These are phyloP conservation scores for Pollenia amentaria DNA, from an alignment of 2,888 invertebrate genomes.

Conservation along the genomic window DNA sequence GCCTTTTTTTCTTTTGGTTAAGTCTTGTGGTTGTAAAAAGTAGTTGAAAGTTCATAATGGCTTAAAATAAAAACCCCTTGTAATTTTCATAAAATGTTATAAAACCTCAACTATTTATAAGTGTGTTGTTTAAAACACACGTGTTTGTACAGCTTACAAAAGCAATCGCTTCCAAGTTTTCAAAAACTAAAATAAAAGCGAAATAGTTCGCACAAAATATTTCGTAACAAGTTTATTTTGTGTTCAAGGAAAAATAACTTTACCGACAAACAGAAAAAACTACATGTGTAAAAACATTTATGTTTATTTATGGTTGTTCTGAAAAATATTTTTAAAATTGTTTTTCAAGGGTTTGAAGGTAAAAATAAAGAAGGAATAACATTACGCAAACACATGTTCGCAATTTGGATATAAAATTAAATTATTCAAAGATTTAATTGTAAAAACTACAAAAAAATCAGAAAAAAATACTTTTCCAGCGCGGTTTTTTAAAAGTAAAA, in stretches of 20 bases:
- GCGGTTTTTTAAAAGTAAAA: too few species aligned
- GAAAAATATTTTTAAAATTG: neutral
- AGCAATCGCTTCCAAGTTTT: too few species aligned
- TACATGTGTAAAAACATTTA: neutral
- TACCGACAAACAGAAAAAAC: too few species aligned
- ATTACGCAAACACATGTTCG: neutral
- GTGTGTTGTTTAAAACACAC: neutral
- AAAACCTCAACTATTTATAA: neutral
- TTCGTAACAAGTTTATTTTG: conserved; percentile 8
- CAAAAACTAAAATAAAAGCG: too few species aligned
- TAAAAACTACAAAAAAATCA: too few species aligned
- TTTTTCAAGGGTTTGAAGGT: neutral
- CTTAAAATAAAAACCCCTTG: neutral
- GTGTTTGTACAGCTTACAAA: neutral
- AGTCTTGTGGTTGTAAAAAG: neutral
- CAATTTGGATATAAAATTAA: neutral
- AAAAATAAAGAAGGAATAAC: neutral
- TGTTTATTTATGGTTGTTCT: neutral
- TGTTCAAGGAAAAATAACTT: neutral
- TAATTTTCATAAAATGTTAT: neutral
- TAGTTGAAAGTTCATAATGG: conserved; percentile 17
- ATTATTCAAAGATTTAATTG: neutral
- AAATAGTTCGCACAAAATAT: neutral
- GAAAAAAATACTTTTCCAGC: too few species aligned
- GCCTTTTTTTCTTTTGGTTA: neutral